Conservation (phyloP, 2,888 invertebrate genomes). For the Callimorpha dominula region DNA sequence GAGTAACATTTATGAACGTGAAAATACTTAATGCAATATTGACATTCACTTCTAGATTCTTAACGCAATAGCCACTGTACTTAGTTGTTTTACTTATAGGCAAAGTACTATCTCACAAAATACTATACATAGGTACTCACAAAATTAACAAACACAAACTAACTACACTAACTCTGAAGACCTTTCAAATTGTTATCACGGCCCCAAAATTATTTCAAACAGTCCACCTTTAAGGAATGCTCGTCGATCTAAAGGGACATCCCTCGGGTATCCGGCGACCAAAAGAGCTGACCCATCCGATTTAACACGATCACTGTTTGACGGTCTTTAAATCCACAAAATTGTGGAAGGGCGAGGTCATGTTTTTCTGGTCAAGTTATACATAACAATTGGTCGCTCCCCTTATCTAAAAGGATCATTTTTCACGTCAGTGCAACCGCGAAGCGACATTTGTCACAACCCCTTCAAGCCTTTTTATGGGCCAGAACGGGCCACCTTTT, state of each 20-base stretch:
- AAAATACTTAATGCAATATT: no score
- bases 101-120: no score
- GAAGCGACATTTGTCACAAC: constrained; percentile 78
- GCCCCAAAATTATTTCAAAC: constrained; percentile 67
- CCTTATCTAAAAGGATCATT: constrained; percentile 82
- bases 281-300: constrained; percentile 45
- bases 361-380: constrained; percentile 59
- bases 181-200: constrained; percentile 47
- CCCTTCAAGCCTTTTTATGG: constrained; percentile 78
- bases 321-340: neutral
- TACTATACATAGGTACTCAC: constrained; percentile 5
- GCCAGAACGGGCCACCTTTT: constrained; percentile 63
- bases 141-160: constrained; percentile 24
- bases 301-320: constrained; percentile 6
- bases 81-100: no score
- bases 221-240: constrained; percentile 57
- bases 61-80: neutral
- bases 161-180: constrained; percentile 31
- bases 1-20: no score
- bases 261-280: constrained; percentile 52
- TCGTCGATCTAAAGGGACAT: constrained; percentile 61
- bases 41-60: neutral
- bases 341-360: constrained; percentile 43
- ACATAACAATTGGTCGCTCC: constrained; percentile 78
- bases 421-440: constrained; percentile 81